Percentiles rank a stretch among this genome's conserved stretches.
phyloP scores from a whole-genome alignment of 2,797 vertebrate species.

The Chelon auratus region DNA sequence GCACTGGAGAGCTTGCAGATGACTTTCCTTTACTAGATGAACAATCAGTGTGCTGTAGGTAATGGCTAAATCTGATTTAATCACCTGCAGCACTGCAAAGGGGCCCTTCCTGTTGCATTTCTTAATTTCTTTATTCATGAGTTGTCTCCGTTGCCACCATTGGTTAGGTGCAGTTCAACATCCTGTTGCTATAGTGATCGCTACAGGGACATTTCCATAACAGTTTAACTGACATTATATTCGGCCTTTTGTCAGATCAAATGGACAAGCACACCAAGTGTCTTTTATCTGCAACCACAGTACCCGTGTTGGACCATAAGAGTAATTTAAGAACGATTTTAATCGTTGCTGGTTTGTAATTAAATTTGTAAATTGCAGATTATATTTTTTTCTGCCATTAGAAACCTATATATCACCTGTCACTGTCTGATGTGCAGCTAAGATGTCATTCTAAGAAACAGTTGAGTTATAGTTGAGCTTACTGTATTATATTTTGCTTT shows the following conservation, averaged over 20 bases:
- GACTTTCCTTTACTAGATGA: neutral
- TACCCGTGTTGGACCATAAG: neutral
- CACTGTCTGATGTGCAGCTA: too few relatives aligned
- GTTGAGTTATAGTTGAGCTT: too few relatives aligned
- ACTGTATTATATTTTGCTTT: too few relatives aligned
- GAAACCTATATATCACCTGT: too few relatives aligned
- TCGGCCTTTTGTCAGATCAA: slow-evolving; percentile 1
- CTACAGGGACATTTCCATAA: neutral
- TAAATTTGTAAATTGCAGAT: too few relatives aligned
- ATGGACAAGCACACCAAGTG: neutral
- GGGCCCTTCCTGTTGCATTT: neutral
- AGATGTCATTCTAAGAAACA: too few relatives aligned
- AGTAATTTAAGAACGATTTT: neutral
- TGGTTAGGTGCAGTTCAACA: neutral
- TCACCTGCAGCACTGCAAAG: neutral
- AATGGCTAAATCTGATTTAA: neutral
- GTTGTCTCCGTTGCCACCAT: neutral
- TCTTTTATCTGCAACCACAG: neutral
- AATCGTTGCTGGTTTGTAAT: neutral
- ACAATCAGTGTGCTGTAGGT: neutral
- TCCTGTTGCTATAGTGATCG: neutral
- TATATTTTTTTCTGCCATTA: too few relatives aligned
- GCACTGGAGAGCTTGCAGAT: neutral
- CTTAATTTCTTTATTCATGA: neutral
- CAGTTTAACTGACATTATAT: neutral